These are phyloP conservation scores for Rhagonycha lutea DNA, from an alignment of 2,888 invertebrate genomes.

Conservation along the genomic window DNA sequence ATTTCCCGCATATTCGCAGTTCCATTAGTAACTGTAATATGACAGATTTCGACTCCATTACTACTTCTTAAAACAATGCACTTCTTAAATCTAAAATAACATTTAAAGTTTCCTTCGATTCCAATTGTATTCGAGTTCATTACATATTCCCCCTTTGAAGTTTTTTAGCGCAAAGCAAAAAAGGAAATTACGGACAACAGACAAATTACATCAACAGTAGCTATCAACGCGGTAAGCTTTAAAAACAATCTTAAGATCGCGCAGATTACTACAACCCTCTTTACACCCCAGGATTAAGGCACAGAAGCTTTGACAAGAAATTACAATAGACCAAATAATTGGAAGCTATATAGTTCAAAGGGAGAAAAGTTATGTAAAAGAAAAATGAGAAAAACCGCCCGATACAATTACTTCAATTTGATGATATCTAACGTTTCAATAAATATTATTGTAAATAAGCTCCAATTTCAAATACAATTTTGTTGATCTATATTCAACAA, in stretches of 20 bases:
- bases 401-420: background rate
- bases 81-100: background rate
- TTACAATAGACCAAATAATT: constrained; percentile 29
- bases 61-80: constrained; percentile 3
- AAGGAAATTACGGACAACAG: constrained; percentile 31
- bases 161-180: constrained; percentile 29
- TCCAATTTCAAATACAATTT: background rate
- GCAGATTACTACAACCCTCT: constrained; percentile 29
- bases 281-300: constrained; percentile 25
- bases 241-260: constrained; percentile 34
- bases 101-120: constrained; percentile 12
- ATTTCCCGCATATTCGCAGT: constrained; percentile 35
- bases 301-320: constrained; percentile 18
- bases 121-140: constrained; percentile 23
- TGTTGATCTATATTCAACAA: background rate
- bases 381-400: background rate
- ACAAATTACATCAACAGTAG: constrained; percentile 30
- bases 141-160: constrained; percentile 30
- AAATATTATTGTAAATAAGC: background rate
- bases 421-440: background rate
- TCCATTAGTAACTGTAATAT: constrained; percentile 18
- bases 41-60: constrained; percentile 10
- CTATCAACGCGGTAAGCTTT: constrained; percentile 32
- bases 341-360: constrained; percentile 20
- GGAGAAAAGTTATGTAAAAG: constrained; percentile 5